Evolutionary conservation across 2,797 vertebrate species (phyloP).

Genomic region (Sarcoramphus papa): DNA sequence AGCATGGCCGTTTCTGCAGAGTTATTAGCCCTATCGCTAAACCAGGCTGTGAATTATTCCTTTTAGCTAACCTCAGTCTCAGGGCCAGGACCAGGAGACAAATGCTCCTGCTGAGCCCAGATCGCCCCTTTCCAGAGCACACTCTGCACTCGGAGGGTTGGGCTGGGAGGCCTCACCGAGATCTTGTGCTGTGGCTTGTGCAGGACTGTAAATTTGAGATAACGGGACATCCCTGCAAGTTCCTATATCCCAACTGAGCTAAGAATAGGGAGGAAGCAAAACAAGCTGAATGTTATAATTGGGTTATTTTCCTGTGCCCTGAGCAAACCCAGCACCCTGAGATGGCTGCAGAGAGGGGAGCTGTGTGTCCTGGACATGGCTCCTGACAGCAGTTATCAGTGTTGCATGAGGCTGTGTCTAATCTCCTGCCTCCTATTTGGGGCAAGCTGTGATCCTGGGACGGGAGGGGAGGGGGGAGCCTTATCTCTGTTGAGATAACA

Average conservation of each 20-base stretch:
- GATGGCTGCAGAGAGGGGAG: neutral
- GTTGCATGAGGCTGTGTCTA: neutral
- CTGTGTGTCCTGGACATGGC: neutral
- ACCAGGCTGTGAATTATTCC: neutral
- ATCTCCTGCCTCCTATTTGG: conserved; percentile 31
- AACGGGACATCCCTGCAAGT: neutral
- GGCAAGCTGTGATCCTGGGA: neutral
- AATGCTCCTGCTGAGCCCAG: neutral
- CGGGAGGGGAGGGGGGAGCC: neutral
- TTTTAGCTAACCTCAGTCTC: neutral
- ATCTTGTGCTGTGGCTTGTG: neutral
- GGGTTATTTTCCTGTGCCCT: neutral
- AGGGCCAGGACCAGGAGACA: neutral
- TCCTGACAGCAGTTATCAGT: conserved; percentile 15
- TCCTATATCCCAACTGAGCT: neutral
- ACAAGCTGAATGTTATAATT: neutral
- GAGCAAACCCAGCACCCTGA: neutral
- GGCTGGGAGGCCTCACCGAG: neutral
- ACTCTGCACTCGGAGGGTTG: neutral
- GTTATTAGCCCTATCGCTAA: neutral
- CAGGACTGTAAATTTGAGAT: neutral
- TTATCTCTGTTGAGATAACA: neutral
- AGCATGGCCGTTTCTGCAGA: neutral
- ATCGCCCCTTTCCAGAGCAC: neutral
- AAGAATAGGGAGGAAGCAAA: neutral